These are phyloP conservation scores for Tenualosa ilisha DNA, from an alignment of 2,797 vertebrate species.

Conservation along the genomic window DNA sequence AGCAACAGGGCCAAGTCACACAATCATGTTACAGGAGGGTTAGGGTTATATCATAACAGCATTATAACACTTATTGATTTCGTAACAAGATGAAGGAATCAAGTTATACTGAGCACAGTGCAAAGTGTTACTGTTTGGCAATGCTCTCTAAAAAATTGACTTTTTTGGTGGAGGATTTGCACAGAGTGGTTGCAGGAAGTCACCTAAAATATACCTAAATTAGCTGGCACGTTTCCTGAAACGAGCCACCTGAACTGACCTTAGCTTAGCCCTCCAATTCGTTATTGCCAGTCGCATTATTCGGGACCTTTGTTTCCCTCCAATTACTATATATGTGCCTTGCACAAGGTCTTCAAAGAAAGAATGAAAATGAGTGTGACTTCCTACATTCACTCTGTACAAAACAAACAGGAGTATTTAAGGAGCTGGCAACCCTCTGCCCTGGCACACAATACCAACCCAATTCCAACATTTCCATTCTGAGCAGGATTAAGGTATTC, in stretches of 20 bases:
- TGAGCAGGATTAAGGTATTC: too few relatives aligned
- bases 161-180: not conserved
- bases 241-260: not conserved
- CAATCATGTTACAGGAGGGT: not conserved
- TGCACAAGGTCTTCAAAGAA: constrained; percentile 2
- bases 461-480: too few relatives aligned
- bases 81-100: not conserved
- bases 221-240: not conserved
- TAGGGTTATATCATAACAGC: not conserved
- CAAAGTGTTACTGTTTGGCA: not conserved
- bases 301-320: not conserved
- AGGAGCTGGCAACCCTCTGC: too few relatives aligned
- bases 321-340: not conserved
- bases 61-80: not conserved
- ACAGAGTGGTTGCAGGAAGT: not conserved
- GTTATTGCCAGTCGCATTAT: not conserved
- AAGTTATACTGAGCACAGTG: not conserved
- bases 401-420: not conserved
- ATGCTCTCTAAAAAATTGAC: not conserved
- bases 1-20: not conserved
- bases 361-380: not conserved
- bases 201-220: not conserved
- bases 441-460: too few relatives aligned
- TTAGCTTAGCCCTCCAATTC: not conserved
- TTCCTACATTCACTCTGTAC: not conserved